Conservation (phyloP, 1,140 invertebrate species). For the Psix sp. region DNA sequence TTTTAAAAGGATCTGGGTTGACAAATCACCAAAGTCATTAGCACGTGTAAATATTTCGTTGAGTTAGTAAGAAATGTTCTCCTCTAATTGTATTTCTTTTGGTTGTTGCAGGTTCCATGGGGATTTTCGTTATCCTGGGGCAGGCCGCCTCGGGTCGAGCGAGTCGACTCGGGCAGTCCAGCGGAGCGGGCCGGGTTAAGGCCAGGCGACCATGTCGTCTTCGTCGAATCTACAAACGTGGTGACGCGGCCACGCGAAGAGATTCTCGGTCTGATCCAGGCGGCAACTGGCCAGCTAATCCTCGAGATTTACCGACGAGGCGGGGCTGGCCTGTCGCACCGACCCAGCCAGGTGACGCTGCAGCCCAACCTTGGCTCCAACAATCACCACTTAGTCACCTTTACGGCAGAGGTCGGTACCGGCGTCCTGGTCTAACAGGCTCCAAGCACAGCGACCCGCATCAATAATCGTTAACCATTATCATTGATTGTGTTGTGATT, state of each 20-base stretch:
- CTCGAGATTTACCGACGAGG: conserved; percentile 86
- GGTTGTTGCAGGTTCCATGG: conserved; percentile 69
- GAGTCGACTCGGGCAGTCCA: conserved; percentile 88
- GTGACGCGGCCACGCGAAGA: conserved; percentile 88
- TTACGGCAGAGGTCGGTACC: conserved; percentile 89
- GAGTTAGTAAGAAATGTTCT: not conserved
- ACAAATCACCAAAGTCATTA: not conserved
- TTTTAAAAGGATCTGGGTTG: not conserved
- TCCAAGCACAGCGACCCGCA: conserved; percentile 15
- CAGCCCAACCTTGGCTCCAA: conserved; percentile 60
- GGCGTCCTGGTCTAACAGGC: conserved; percentile 75
- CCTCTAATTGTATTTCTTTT: not conserved
- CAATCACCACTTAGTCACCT: conserved; percentile 87
- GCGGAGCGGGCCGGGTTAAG: conserved; percentile 87
- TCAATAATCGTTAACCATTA: not conserved
- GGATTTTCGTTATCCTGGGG: conserved; percentile 94
- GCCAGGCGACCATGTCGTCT: conserved; percentile 91
- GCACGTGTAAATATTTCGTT: not conserved
- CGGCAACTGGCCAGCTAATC: conserved; percentile 82
- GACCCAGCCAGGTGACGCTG: conserved; percentile 67
- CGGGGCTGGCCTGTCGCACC: conserved; percentile 62
- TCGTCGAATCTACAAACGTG: conserved; percentile 90
- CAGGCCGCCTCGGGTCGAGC: conserved; percentile 90
- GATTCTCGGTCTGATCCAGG: conserved; percentile 88
- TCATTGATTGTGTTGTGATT: conserved; percentile 56